phyloP scores from a whole-genome alignment of 2,797 vertebrate genomes.

The Pipistrellus kuhlii region DNA sequence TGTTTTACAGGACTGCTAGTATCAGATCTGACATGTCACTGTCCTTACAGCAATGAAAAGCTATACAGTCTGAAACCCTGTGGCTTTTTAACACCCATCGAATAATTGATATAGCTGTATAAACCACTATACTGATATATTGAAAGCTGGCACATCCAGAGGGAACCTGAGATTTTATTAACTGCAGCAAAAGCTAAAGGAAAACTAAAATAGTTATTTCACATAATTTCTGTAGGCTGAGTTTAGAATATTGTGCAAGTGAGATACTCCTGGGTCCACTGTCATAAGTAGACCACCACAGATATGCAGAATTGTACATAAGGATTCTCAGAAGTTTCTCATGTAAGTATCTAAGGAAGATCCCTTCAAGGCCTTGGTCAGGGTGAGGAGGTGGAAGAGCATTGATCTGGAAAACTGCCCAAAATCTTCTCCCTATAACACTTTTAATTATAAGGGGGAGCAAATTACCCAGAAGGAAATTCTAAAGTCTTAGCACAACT shows the following conservation, averaged over 20 bases:
- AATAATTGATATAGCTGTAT: background rate
- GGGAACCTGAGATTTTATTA: background rate
- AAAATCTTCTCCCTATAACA: background rate
- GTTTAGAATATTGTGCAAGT: background rate
- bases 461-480: background rate
- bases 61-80: background rate
- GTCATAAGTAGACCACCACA: too few species aligned
- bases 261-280: background rate
- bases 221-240: background rate
- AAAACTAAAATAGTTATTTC: background rate
- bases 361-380: background rate
- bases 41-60: background rate
- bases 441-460: background rate
- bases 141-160: background rate
- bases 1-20: background rate
- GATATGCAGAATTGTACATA: background rate
- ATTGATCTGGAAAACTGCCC: background rate
- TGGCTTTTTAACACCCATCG: background rate
- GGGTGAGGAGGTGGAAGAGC: background rate
- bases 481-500: background rate
- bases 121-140: background rate
- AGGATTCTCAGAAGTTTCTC: background rate
- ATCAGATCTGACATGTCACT: background rate
- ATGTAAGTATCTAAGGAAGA: background rate
- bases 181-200: background rate